A percentile compares a stretch with the other conserved stretches of the same genome.
These are phyloP conservation scores for Aphodius sticticus DNA, from an alignment of 2,888 invertebrate species.

Conservation along the genomic window DNA sequence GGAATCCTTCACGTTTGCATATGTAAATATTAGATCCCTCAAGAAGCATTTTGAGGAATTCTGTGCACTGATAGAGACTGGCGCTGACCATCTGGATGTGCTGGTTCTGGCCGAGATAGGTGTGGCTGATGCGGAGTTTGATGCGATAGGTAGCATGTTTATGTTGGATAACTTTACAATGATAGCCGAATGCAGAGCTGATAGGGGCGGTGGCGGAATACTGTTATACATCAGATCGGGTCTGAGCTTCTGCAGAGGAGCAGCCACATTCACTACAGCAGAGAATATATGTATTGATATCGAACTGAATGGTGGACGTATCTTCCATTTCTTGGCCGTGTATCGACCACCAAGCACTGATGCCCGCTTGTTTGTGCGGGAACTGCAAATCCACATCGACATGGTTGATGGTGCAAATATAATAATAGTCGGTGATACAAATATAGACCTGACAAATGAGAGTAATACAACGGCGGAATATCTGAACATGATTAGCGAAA, in stretches of 20 bases:
- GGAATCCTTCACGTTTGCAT: background rate
- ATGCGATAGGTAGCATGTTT: background rate
- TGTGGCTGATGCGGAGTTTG: background rate
- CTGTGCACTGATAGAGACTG: background rate
- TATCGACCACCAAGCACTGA: background rate
- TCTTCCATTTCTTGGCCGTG: background rate
- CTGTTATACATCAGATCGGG: background rate
- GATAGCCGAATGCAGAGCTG: background rate
- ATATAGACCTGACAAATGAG: background rate
- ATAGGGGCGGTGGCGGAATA: background rate
- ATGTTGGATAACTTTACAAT: background rate
- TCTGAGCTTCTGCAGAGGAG: background rate
- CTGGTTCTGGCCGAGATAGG: background rate
- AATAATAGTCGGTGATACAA: background rate
- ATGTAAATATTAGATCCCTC: background rate
- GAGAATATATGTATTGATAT: background rate
- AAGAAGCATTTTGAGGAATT: background rate
- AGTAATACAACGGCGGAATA: background rate
- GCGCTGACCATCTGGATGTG: background rate
- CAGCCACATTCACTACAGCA: background rate
- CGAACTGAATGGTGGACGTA: background rate
- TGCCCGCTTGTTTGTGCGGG: background rate
- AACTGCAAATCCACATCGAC: background rate
- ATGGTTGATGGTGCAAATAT: background rate
- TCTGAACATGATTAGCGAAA: background rate